Base-by-base conservation (phyloP, 1,140 invertebrate species). In the Drosophila sp. region DNA sequence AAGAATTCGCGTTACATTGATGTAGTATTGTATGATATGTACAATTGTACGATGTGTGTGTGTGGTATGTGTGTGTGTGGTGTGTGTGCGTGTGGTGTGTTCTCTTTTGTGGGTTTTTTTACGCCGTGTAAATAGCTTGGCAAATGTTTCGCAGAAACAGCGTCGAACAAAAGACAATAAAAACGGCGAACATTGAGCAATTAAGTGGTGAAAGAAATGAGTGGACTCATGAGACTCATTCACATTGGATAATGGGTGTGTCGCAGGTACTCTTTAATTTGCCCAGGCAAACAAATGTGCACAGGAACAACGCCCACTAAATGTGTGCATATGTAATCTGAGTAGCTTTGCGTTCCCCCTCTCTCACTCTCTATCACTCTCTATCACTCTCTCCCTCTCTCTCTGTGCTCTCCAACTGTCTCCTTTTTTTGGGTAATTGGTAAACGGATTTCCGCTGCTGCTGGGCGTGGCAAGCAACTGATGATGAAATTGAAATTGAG, bases 361-460 rank as follows among this genome's bases (percentile, higher is more conserved):
- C 38, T 16, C 21, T 45, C 13, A 7, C 16, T 9, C n/a, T 3
- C 2, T 1, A n/a, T n/a, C n/a, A n/a, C 14, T 9, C 27, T 9
- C 48, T 9, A 7, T 63, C 9, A 0, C 27, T 29, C 54, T 16
- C 40, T 18, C 9, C 14, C 25, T 8, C 18, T 1, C 21, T n/a
- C 11, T 69, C 18, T 11, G 34, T 43, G 9, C n/a, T 32, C 13
- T 51, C 9, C 29, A 0, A 9, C 34, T 11, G 25, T 38, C 34
- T 62, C 41, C 69, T 80, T 51, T 61, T 67, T 58, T 69, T 48
- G 50, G 38, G 50, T 87, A 89, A 87, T 87, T 89, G 75, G 75
- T 70, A 83, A 89, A 80, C 79, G 83, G 83, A 89, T 89, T 89
- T 89, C 83, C 83, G 83, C 46, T 83, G 72, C 61, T 61, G 46